phyloP scores from a whole-genome alignment of 2,888 invertebrate genomes.

The Zonitis immaculata region DNA sequence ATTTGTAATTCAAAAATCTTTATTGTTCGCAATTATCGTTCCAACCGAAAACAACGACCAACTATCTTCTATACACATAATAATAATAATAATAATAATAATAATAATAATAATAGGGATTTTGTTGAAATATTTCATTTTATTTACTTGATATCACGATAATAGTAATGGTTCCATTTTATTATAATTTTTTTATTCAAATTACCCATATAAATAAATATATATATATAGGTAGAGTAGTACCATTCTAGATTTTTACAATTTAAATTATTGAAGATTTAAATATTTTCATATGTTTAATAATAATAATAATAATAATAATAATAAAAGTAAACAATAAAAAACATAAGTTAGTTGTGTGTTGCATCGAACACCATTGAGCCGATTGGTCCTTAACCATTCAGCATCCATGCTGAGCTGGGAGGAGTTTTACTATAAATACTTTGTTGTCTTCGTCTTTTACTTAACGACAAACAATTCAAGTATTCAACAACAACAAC shows the following conservation, averaged over 20 bases:
- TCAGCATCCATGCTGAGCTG: slow-evolving; percentile 52
- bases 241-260: too few species aligned
- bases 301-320: slow-evolving; percentile 4
- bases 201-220: too few species aligned
- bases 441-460: slow-evolving; percentile 25
- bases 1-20: slow-evolving; percentile 49
- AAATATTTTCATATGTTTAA: background rate
- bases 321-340: slow-evolving; percentile 3
- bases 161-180: too few species aligned
- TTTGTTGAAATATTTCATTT: too few species aligned
- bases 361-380: slow-evolving; percentile 17
- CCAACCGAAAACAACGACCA: background rate
- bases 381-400: slow-evolving; percentile 43
- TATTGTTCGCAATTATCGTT: slow-evolving; percentile 46
- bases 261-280: too few species aligned
- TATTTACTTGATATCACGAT: too few species aligned
- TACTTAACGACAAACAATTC: slow-evolving; percentile 6
- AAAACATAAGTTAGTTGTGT: slow-evolving; percentile 8
- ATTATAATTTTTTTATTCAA: too few species aligned
- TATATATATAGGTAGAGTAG: too few species aligned
- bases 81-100: too few species aligned
- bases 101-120: too few species aligned
- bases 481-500: too few species aligned
- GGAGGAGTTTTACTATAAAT: slow-evolving; percentile 47
- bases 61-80: background rate